Percentiles rank a stretch among this genome's conserved stretches.
Evolutionary conservation across 2,113 vertebrate species (phyloP).

Genomic region (Dasyprocta punctata): DNA sequence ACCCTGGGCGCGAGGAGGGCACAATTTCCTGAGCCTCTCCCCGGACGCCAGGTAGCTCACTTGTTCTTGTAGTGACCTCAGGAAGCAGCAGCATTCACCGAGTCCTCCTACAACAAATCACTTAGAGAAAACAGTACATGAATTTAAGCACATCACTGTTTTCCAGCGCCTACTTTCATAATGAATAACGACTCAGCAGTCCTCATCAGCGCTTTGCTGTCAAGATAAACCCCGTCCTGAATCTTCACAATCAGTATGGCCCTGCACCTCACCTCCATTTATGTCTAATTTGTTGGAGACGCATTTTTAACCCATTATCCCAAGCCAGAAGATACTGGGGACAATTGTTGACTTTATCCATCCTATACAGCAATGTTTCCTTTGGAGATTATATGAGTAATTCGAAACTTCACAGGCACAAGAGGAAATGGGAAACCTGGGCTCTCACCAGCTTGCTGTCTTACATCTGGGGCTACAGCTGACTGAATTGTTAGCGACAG

Average conservation of each 20-base stretch:
- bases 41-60: neutral
- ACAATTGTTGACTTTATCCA: neutral
- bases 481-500: neutral
- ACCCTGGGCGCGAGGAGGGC: no score
- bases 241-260: fast-evolving
- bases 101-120: neutral
- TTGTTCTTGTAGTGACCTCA: neutral
- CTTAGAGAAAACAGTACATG: neutral
- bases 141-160: neutral
- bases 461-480: neutral
- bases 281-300: neutral
- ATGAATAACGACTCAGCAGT: neutral
- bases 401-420: neutral
- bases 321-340: neutral
- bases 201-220: neutral
- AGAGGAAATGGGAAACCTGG: neutral
- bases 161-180: neutral
- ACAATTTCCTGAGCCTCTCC: neutral
- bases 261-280: neutral
- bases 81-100: neutral
- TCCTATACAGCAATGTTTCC: neutral
- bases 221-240: neutral
- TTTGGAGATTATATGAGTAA: neutral
- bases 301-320: neutral
- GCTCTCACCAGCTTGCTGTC: neutral